Conservation (phyloP, 2,888 invertebrate genomes). For the Latrodectus hesperus region DNA sequence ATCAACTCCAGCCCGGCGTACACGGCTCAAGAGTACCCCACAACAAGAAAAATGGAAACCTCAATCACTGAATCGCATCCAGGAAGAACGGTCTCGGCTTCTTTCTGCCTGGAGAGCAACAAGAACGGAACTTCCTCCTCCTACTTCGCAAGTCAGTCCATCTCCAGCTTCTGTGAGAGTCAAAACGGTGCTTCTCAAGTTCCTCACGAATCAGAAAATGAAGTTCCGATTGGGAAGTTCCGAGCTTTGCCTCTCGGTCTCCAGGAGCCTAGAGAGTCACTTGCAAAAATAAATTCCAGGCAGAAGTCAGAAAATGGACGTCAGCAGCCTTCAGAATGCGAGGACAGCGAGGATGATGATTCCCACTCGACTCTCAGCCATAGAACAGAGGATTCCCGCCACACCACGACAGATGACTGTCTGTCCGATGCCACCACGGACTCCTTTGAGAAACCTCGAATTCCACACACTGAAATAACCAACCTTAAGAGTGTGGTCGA, state of each 20-base stretch:
- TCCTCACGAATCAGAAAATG: neutral
- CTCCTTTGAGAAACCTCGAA: conserved; percentile 60
- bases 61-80: neutral
- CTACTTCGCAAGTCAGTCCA: neutral
- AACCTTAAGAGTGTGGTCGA: conserved; percentile 11
- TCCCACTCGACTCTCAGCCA: conserved; percentile 68
- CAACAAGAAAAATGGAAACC: neutral
- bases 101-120: neutral
- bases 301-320: neutral
- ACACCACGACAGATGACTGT: conserved; percentile 63
- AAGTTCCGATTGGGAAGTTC: conserved; percentile 36
- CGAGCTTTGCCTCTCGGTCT: conserved; percentile 42
- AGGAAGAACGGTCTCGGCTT: too few species aligned
- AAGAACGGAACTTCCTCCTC: neutral
- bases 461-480: neutral
- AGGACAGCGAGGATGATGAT: conserved; percentile 65
- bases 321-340: conserved; percentile 16
- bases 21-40: neutral
- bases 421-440: conserved; percentile 62
- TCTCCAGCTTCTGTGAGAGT: neutral
- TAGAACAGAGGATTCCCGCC: conserved; percentile 72
- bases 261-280: neutral
- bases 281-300: neutral
- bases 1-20: neutral
- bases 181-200: neutral